Evolutionary conservation across 2,888 invertebrate genomes (phyloP), one percentile per base, ranked within the genome.

Genomic region (Penaeus monodon): DNA sequence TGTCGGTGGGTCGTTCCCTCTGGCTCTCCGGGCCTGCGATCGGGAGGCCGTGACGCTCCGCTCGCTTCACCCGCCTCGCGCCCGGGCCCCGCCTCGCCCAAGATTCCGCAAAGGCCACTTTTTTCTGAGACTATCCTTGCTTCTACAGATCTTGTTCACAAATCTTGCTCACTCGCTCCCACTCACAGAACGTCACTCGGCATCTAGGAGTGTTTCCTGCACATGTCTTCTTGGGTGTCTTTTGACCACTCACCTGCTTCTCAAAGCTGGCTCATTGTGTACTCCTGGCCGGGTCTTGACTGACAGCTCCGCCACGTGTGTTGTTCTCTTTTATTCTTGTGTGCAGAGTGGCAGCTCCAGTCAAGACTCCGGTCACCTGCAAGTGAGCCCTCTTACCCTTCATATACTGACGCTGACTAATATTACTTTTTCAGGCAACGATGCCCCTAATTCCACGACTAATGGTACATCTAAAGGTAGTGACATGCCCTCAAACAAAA

Each of bases 381-480:
- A 76, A 57, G 86, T 86, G 88, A 84, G 88, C 84, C 84, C 74
- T 70, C 74, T 80, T 86, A 44, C 84, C 84, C 83, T 68, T 65
- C 81, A 81, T 84, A 86, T 86, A 84, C 84, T 88, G 84, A 86
- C 86, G 82, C 80, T 88, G 81, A 86, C 88, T 89, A 86, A 89
- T 89, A 84, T 89, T 89, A 88, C 86, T 86, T 85, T 90, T 90
- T 90, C 90, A 90, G 90, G 88, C 90, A 85, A 88, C 87, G 90
- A 90, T 90, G 90, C 90, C 87, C 88, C 87, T 85, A 90, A 90
- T 88, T 90, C 90, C 83, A 90, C 90, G 88, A 90, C 88, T 86
- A 90, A 90, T 86, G 90, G 90, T 88, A 90, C 90, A 82, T 88
- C 90, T 87, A 90, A 90, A 88, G 90, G 90, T 88, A 90, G 88